Evolutionary conservation across 2,797 vertebrate genomes (phyloP), one percentile per base, ranked within the genome.

Genomic region (Eulemur mongoz): DNA sequence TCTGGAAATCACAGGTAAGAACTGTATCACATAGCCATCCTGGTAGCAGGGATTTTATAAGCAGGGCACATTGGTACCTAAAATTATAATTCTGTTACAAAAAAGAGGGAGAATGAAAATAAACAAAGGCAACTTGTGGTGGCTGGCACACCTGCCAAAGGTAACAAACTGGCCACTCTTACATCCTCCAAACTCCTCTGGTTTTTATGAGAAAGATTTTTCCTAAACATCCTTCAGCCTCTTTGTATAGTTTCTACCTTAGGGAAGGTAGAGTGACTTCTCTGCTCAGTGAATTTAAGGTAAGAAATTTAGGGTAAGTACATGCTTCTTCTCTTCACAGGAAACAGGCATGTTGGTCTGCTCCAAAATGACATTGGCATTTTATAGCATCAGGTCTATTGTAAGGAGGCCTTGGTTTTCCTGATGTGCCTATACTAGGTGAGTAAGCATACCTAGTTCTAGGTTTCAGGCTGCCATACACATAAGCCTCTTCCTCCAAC

Each of bases 161-260:
- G 18, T 59, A 20, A 32, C 1, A 45, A 52, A 43, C 35, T 27
- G 6, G 11, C 43, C 27, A 12, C 23, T n/a, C 27, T 52, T 40
- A 5, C 7, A 18, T 89, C 75, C 61, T 86, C 45, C 23, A 84
- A 3, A 20, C 13, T 30, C 25, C 12, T 78, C 30, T 67, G 40
- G 38, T 43, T 93, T 96, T 91, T 35, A 50, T 35, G n/a, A 73
- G 52, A 87, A 82, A 82, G 23, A 83, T 87, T 91, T 84, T 91
- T 67, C 70, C n/a, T 83, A 50, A 59, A 35, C n/a, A 65, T 54
- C 38, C 14, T 11, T 57, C 57, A n/a, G 25, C 13, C 76, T 84
- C 35, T 82, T 86, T 72, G 63, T 23, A 57, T 30, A 70, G 23
- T 38, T 78, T 23, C 54, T 22, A 23, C 67, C 81, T 27, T 25